phyloP scores from a whole-genome alignment of 2,113 vertebrate species.

The Microcebus jonahi region DNA sequence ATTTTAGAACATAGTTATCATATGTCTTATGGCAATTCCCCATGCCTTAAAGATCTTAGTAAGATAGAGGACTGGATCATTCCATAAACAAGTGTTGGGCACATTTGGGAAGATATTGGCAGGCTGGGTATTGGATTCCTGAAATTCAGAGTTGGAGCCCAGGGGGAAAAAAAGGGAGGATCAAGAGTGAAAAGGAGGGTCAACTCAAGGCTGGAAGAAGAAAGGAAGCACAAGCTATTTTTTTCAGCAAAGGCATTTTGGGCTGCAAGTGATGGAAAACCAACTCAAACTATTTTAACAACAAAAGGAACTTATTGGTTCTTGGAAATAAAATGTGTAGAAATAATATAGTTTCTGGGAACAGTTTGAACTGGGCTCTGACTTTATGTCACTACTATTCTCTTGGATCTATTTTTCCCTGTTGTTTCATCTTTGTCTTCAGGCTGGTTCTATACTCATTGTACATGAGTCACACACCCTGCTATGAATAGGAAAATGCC shows the following conservation, averaged over 20 bases:
- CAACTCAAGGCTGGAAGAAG: neutral
- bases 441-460: neutral
- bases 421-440: neutral
- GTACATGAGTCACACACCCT: neutral
- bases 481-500: neutral
- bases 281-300: conserved; percentile 15
- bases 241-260: neutral
- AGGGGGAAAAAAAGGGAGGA: neutral
- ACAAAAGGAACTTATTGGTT: neutral
- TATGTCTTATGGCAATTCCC: neutral
- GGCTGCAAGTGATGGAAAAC: neutral
- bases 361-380: neutral
- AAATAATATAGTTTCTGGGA: neutral
- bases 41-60: neutral
- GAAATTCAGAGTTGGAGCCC: neutral
- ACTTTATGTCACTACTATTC: neutral
- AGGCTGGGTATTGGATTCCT: neutral
- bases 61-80: neutral
- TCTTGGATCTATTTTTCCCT: neutral
- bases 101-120: neutral
- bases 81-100: neutral
- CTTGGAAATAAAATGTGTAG: neutral
- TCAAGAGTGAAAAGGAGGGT: neutral
- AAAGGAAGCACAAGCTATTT: neutral
- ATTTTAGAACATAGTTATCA: neutral